Conservation (phyloP, 2,888 invertebrate genomes). For the Polydrusus tereticollis region DNA sequence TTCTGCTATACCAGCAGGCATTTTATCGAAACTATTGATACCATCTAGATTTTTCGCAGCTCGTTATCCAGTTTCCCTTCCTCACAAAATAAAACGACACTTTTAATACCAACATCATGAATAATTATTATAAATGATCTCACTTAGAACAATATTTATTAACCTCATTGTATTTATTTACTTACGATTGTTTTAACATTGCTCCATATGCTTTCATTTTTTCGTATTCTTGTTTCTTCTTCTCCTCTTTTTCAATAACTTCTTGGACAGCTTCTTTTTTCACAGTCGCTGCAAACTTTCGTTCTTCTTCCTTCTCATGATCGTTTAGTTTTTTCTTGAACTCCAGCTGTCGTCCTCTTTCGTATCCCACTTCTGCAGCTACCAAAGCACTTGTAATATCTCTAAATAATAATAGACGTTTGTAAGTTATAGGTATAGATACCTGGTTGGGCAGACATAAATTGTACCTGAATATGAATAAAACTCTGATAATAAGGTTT, state of each 20-base stretch:
- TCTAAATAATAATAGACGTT: slow-evolving; percentile 30
- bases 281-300: slow-evolving; percentile 56
- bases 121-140: no score
- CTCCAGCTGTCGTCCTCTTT: slow-evolving; percentile 62
- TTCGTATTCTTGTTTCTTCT: slow-evolving; percentile 51
- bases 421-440: not conserved
- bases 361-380: slow-evolving; percentile 59
- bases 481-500: no score
- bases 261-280: slow-evolving; percentile 56
- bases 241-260: slow-evolving; percentile 55
- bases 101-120: no score
- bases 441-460: not conserved
- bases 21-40: no score
- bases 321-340: slow-evolving; percentile 59
- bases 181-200: slow-evolving; percentile 55
- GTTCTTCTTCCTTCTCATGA: slow-evolving; percentile 58
- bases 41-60: no score
- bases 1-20: no score
- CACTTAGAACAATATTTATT: no score
- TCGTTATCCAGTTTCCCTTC: no score
- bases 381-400: slow-evolving; percentile 61
- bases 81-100: no score
- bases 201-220: slow-evolving; percentile 53
- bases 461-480: no score
- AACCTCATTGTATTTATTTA: no score